Evolutionary conservation across 2,888 invertebrate species (phyloP).

Genomic region (Leucophenga montana): DNA sequence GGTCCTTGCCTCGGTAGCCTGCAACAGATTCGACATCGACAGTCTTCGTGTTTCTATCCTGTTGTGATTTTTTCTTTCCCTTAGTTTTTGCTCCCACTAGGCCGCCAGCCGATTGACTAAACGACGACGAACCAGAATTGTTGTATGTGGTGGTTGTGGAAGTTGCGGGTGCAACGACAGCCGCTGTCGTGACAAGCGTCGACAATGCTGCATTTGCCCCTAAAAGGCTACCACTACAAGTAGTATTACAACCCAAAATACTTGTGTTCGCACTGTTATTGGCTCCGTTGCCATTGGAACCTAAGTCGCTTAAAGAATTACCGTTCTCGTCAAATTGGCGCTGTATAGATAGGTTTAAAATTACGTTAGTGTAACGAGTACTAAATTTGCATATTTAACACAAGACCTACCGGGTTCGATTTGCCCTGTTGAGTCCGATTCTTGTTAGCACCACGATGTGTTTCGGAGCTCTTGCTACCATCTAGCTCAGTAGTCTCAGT

Average conservation of each 20-base stretch:
- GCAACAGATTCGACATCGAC: constrained; percentile 78
- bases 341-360: constrained; percentile 71
- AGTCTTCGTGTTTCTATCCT: constrained; percentile 74
- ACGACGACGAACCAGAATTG: neutral
- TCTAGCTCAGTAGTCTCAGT: neutral
- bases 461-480: constrained; percentile 37
- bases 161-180: constrained; percentile 5
- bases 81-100: constrained; percentile 70
- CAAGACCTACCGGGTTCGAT: constrained; percentile 20
- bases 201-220: neutral
- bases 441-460: constrained; percentile 35
- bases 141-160: constrained; percentile 2
- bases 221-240: neutral
- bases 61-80: constrained; percentile 70
- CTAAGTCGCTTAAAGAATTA: constrained; percentile 77
- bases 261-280: neutral
- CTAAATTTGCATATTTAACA: neutral
- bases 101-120: neutral
- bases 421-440: constrained; percentile 34
- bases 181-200: neutral
- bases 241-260: neutral
- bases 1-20: constrained; percentile 86
- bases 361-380: neutral
- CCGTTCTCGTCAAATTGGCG: constrained; percentile 84
- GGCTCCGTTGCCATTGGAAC: neutral